Percentiles rank a stretch among this genome's conserved stretches.
phyloP scores from a whole-genome alignment of 2,113 vertebrate genomes.

The Myrmecophaga tridactyla region DNA sequence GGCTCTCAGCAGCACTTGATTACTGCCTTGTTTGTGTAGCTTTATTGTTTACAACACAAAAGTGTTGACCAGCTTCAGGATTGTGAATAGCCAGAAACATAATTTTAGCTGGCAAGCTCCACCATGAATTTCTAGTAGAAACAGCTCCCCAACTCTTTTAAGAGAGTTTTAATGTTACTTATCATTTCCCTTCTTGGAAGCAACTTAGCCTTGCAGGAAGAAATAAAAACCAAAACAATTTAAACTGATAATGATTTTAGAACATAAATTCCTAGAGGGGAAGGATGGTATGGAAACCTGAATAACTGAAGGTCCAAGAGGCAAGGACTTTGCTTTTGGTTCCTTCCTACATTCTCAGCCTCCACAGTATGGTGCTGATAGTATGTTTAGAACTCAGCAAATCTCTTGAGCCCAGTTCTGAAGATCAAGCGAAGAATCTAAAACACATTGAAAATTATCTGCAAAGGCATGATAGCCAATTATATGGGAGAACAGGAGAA shows the following conservation, averaged over 20 bases:
- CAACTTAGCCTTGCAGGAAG: background rate
- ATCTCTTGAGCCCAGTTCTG: background rate
- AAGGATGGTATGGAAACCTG: background rate
- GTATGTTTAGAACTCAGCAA: background rate
- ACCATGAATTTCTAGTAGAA: background rate
- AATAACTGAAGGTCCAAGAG: background rate
- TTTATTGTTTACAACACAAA: background rate
- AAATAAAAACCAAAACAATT: background rate
- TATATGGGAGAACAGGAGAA: background rate
- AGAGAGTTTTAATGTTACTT: background rate
- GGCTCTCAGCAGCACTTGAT: background rate
- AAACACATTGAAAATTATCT: background rate
- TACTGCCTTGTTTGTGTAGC: constrained; percentile 32
- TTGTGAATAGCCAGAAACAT: background rate
- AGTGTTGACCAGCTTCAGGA: background rate
- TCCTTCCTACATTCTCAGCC: background rate
- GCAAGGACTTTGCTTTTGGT: background rate
- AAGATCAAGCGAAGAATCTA: background rate
- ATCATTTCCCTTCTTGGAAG: constrained; percentile 23
- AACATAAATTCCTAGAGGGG: background rate
- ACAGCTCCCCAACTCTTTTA: background rate
- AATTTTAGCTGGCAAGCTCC: background rate
- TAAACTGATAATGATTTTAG: background rate
- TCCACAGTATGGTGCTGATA: too few relatives aligned
- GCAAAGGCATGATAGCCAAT: background rate